Evolutionary conservation across 2,888 invertebrate species (phyloP), one percentile per base, ranked within the genome.

Genomic region (Cremastobaeus sp.): DNA sequence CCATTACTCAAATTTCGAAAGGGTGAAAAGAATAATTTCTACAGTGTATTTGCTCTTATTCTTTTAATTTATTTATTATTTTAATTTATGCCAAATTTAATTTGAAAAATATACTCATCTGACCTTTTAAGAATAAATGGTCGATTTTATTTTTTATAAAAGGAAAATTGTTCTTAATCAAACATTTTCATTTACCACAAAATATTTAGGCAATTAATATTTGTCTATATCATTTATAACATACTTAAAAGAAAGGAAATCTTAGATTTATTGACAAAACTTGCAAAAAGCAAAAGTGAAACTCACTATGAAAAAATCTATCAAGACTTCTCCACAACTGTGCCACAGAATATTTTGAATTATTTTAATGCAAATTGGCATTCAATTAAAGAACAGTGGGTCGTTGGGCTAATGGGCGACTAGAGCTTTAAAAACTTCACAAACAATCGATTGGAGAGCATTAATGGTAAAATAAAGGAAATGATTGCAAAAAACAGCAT

Each of bases 331-430:
- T 32, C n/a, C 11, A 6, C 43, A 54, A 35, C 12, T 35, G 54
- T 25, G 0, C 52, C 52, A 12, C 4, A 35, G 6, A 0, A 32
- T 35, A 54, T 54, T 0, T 0, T 54, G 11, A n/a, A 45, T 21
- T 65, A 65, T 11, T 48, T 54, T 17, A 45, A 65, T 21, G 45
- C 52, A 12, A 54, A 45, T 54, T 65, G 54, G 64, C 35, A 65
- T 9, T 5, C 3, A 5, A 65, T 54, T 25, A 43, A 11, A 9
- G 12, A 21, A 17, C 18, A 54, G 35, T 65, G 54, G 35, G n/a
- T 18, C 11, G 6, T 32, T 9, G n/a, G 3, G n/a, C 4, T n/a
- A 4, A 32, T 32, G 32, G 11, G 3, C 1, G 21, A 45, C 25
- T 25, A 45, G 4, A 65, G 54, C 37, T 43, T 45, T 11, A 32